phyloP scores from a whole-genome alignment of 2,888 invertebrate species.

The Parnassius smintheus region DNA sequence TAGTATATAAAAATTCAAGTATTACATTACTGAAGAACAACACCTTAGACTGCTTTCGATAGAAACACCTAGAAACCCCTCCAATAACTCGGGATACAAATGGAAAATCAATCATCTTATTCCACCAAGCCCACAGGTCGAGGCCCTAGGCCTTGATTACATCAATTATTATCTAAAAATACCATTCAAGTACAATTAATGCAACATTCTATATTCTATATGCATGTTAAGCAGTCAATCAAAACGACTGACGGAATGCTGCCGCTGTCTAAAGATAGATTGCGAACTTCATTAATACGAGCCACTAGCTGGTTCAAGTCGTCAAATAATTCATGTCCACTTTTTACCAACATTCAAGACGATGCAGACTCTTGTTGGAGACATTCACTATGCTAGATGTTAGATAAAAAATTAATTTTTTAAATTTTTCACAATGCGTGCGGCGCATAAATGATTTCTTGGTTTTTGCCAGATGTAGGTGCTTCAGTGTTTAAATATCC shows the following conservation, averaged over 20 bases:
- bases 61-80: no score
- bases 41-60: no score
- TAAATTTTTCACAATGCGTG: constrained; percentile 1
- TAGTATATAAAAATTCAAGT: no score
- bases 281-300: constrained; percentile 17
- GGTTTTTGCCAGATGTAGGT: background rate
- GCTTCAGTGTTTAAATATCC: background rate
- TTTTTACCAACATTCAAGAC: constrained; percentile 11
- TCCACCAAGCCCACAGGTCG: no score
- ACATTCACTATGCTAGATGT: background rate
- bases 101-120: no score
- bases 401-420: background rate
- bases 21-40: no score
- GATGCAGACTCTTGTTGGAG: background rate
- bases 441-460: background rate
- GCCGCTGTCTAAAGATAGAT: constrained; percentile 19
- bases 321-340: constrained; percentile 22
- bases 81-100: no score
- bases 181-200: constrained; percentile 1
- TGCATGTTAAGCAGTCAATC: constrained; percentile 20
- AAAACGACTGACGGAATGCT: constrained; percentile 17
- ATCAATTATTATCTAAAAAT: no score
- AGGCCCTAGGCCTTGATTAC: no score
- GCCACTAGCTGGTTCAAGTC: constrained; percentile 12
- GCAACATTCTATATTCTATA: constrained; percentile 12